Base-by-base conservation (phyloP, 2,797 vertebrate genomes). In the Lutjanus campechanus region DNA sequence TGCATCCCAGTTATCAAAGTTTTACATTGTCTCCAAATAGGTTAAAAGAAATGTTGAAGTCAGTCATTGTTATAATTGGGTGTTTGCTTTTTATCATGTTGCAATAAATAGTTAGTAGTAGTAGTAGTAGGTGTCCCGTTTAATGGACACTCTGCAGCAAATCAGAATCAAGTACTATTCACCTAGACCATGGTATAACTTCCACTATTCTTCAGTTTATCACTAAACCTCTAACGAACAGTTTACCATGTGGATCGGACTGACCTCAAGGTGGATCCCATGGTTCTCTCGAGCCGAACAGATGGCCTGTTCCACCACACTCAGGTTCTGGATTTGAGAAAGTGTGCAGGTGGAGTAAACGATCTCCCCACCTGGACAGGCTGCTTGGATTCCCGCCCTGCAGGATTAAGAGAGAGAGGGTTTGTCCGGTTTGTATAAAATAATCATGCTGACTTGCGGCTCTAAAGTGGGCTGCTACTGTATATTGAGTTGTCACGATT, bases 291-390 rank as follows among this genome's bases (percentile, higher is more conserved):
- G 90, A 69, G 97, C 96, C 16, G 96, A 20, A 5, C 92, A 87
- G 1, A 97, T 51, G 0, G 96, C 95, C 68, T 96, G 95, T 86
- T 98, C 93, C 0, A 99, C 94, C 88, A 99, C 97, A 4, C 88
- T 92, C 82, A 95, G 93, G 0, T 99, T 99, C 96, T 99, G 98
- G 87, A 96, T 94, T n/a, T 94, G 95, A 70, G 97, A 98, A 29
- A 99, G 95, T 3, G 97, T 95, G 90, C 98, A 99, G 0, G 98
- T 99, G 53, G 97, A 97, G 71, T 99, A 99, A 61, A 99, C 84
- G 12, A 97, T 91, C 12, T 95, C 92, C 1, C 97, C 98, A 4
- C 97, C 96, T 0, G 95, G 96, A 83, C 90, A 93, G 1, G 94
- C 90, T 0, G 97, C 96, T 10, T 93, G 82, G 40, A 99, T 94